Evolutionary conservation across 2,888 invertebrate genomes (phyloP).

Genomic region (Dicranocentrus wangi): DNA sequence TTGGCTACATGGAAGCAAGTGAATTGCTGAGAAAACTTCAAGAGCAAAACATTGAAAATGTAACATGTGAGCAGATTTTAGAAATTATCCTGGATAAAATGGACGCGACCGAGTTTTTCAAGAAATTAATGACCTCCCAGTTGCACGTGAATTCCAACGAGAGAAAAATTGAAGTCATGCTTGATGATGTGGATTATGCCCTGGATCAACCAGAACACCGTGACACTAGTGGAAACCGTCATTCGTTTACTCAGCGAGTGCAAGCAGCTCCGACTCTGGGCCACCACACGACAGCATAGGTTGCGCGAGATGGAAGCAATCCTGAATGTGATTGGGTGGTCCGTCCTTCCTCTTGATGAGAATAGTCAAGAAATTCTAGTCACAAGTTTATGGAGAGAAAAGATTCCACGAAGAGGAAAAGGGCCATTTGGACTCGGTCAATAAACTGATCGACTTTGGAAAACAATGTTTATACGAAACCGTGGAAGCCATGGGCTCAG

Average conservation of each 20-base stretch:
- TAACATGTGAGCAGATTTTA: neutral
- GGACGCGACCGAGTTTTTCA: neutral
- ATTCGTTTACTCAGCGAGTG: neutral
- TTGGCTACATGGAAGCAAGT: neutral
- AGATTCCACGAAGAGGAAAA: neutral
- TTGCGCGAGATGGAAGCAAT: neutral
- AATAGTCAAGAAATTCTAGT: neutral
- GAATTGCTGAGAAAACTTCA: neutral
- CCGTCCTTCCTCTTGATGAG: neutral
- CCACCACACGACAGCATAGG: neutral
- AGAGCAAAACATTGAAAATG: neutral
- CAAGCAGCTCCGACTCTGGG: neutral
- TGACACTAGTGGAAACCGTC: neutral
- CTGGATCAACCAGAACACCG: neutral
- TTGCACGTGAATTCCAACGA: neutral
- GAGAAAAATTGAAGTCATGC: neutral
- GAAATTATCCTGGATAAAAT: neutral
- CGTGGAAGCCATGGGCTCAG: neutral
- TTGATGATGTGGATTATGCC: neutral
- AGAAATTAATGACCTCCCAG: neutral
- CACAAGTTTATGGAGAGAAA: neutral
- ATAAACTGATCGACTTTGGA: neutral
- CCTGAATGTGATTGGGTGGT: neutral
- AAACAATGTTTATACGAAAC: neutral
- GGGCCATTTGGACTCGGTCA: neutral